phyloP scores from a whole-genome alignment of 35 echinoderm and acorn worm species.

The Eucidaris tribuloides region DNA sequence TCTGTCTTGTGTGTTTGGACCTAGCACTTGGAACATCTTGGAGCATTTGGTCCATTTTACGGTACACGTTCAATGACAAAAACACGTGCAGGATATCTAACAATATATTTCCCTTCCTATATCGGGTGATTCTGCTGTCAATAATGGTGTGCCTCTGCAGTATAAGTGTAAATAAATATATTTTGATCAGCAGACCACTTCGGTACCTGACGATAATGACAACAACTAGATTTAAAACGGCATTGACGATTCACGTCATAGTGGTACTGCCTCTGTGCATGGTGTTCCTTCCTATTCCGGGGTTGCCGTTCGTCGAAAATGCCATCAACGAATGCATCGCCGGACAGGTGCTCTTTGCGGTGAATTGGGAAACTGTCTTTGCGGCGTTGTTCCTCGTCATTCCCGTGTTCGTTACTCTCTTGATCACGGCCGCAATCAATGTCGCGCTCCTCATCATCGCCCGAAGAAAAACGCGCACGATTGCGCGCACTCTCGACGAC shows the following conservation, averaged over 20 bases:
- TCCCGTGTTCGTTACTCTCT: not conserved
- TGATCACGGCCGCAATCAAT: too few species aligned
- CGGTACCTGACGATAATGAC: not conserved
- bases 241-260: not conserved
- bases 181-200: not conserved
- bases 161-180: not conserved
- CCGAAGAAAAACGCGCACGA: too few species aligned
- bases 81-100: not conserved
- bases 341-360: not conserved
- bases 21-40: not conserved
- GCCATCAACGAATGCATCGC: not conserved
- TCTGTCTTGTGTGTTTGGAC: not conserved
- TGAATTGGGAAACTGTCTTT: not conserved
- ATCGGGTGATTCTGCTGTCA: not conserved
- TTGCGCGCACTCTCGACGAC: too few species aligned
- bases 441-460: too few species aligned
- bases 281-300: not conserved
- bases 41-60: not conserved
- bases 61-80: not conserved
- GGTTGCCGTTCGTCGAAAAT: not conserved
- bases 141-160: not conserved
- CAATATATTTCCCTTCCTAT: not conserved
- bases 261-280: not conserved
- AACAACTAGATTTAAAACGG: not conserved
- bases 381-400: not conserved